phyloP scores from a whole-genome alignment of 2,888 invertebrate species.

The Protodeltote pygarga region DNA sequence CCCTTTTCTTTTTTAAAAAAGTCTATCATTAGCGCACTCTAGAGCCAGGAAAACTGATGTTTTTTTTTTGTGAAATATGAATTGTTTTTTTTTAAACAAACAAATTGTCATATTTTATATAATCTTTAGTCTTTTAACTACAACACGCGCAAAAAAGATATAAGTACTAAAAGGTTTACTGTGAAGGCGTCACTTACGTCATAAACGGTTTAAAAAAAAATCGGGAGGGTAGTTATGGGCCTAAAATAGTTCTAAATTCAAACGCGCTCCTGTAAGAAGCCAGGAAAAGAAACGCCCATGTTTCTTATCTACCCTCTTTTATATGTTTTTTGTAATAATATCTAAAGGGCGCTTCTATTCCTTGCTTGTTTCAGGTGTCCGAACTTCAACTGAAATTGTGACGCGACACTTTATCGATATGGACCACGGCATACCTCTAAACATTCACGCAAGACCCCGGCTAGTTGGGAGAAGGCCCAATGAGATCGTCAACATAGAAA shows the following conservation, averaged over 20 bases:
- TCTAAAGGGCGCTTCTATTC: slow-evolving; percentile 77
- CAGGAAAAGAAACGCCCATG: slow-evolving; percentile 83
- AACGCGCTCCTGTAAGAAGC: slow-evolving; percentile 73
- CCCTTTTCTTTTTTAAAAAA: too few species aligned
- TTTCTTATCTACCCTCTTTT: slow-evolving; percentile 34
- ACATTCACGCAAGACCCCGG: slow-evolving; percentile 79
- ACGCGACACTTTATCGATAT: slow-evolving; percentile 82
- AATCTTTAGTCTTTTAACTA: too few species aligned
- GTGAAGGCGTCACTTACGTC: too few species aligned
- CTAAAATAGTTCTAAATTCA: not conserved
- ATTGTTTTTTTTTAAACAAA: too few species aligned
- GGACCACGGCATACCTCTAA: slow-evolving; percentile 79
- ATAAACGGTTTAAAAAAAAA: too few species aligned
- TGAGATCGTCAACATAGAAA: slow-evolving; percentile 81
- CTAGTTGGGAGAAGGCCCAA: slow-evolving; percentile 78
- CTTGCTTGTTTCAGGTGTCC: slow-evolving; percentile 84
- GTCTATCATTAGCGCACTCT: too few species aligned
- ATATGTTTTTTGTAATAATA: slow-evolving; percentile 26
- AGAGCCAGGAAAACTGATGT: too few species aligned
- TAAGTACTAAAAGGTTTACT: too few species aligned
- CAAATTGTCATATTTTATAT: too few species aligned
- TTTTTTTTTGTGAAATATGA: too few species aligned
- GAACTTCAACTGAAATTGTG: slow-evolving; percentile 82
- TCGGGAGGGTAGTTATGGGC: not conserved
- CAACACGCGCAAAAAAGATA: too few species aligned